These are phyloP conservation scores for Agriopis aurantiaria DNA, from an alignment of 2,888 invertebrate genomes.

Conservation along the genomic window DNA sequence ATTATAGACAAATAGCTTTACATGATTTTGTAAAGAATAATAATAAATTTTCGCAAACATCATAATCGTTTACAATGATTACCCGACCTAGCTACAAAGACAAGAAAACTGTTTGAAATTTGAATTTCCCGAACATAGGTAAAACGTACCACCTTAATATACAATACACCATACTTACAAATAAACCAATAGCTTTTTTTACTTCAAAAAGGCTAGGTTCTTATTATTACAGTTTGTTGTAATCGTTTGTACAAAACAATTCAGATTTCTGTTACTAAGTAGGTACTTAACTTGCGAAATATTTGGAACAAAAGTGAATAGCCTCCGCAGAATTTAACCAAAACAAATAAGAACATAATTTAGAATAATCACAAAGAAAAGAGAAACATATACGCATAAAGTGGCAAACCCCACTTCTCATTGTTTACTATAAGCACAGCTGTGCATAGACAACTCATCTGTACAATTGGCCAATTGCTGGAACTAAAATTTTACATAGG, in stretches of 20 bases:
- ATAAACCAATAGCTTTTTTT: too few species aligned
- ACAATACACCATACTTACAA: too few species aligned
- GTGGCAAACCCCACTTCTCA: conserved; percentile 44
- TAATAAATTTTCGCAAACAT: too few species aligned
- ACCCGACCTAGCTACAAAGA: too few species aligned
- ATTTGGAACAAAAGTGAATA: conserved; percentile 27
- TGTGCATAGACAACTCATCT: conserved; percentile 39
- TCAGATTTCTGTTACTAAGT: background rate
- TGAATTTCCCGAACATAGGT: too few species aligned
- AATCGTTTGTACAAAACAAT: background rate
- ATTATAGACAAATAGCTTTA: too few species aligned
- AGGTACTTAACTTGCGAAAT: background rate
- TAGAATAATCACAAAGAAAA: conserved; percentile 17
- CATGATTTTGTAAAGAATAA: too few species aligned
- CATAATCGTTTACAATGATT: too few species aligned
- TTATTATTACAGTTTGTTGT: too few species aligned
- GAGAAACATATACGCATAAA: conserved; percentile 26
- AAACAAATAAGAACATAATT: conserved; percentile 24
- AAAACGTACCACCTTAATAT: too few species aligned
- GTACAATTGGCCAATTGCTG: background rate
- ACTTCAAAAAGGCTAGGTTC: too few species aligned
- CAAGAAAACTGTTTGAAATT: too few species aligned
- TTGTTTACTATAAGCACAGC: conserved; percentile 54
- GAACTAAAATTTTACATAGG: background rate
- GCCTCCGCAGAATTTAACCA: conserved; percentile 23